Conservation (phyloP, 2,797 vertebrate genomes). For the Nannoperca australis region DNA sequence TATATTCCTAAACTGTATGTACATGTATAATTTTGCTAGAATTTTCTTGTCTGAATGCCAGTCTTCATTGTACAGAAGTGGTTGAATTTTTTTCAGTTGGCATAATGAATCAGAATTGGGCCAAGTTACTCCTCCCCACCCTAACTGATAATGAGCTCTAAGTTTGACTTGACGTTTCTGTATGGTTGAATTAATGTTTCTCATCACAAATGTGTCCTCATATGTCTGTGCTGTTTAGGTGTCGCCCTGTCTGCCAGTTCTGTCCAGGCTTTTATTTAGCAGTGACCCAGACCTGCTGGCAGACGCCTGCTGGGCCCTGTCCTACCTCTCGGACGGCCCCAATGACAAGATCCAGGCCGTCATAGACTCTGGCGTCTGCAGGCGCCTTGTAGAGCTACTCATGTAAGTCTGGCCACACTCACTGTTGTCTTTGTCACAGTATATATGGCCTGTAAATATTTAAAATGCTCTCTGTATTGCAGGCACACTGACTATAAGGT, state of each 20-base stretch:
- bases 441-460: neutral
- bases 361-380: conserved; percentile 97
- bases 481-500: conserved; percentile 99
- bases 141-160: neutral
- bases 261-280: conserved; percentile 97
- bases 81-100: neutral
- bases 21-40: neutral
- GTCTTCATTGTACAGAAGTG: neutral
- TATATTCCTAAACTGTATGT: neutral
- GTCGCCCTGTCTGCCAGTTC: conserved; percentile 95
- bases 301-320: conserved; percentile 98
- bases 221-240: conserved; percentile 84
- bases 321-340: conserved; percentile 98
- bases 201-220: conserved; percentile 6
- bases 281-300: conserved; percentile 97
- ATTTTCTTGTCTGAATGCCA: neutral
- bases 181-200: neutral
- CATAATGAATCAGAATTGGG: neutral
- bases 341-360: conserved; percentile 99
- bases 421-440: neutral
- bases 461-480: neutral
- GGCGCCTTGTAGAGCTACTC: conserved; percentile 95
- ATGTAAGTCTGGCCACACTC: conserved; percentile 88
- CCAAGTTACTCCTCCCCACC: neutral
- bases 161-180: neutral